phyloP scores from a whole-genome alignment of 2,797 vertebrate genomes.

The Intellagama lesueurii region DNA sequence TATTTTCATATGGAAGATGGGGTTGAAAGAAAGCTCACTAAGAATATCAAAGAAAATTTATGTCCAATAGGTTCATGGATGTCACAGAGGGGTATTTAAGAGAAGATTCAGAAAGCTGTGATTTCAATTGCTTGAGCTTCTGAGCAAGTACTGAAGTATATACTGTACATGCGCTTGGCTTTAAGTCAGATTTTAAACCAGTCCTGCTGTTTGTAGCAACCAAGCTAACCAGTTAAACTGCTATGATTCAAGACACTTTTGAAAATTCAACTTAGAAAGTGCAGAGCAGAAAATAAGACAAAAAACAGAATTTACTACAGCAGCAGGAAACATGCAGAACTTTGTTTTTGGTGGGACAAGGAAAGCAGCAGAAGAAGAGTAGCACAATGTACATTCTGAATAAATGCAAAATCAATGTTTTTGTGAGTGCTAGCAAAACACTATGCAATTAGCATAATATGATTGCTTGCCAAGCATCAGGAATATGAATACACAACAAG shows the following conservation, averaged over 20 bases:
- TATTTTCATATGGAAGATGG: conserved; percentile 49
- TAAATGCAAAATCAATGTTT: conserved; percentile 25
- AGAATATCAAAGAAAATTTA: conserved; percentile 30
- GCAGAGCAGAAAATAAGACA: conserved; percentile 24
- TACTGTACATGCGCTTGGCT: neutral
- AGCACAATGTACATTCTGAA: conserved; percentile 22
- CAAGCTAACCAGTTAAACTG: conserved; percentile 5
- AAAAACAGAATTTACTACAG: conserved; percentile 17
- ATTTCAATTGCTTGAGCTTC: conserved; percentile 36
- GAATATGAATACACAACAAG: conserved; percentile 40
- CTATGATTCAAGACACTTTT: conserved; percentile 6
- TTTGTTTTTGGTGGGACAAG: conserved; percentile 37
- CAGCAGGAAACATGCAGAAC: conserved; percentile 38
- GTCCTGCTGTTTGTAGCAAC: conserved; percentile 22
- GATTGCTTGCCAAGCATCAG: conserved; percentile 43
- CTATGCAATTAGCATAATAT: conserved; percentile 34
- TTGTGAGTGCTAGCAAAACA: conserved; percentile 47
- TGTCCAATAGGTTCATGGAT: conserved; percentile 28
- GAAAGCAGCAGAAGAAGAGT: conserved; percentile 33
- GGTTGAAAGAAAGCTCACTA: conserved; percentile 41
- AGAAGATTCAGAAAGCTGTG: conserved; percentile 5
- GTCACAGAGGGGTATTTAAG: conserved; percentile 32
- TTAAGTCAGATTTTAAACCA: conserved; percentile 16
- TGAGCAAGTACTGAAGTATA: conserved; percentile 19
- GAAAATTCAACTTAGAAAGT: conserved; percentile 11